Conservation (phyloP, 2,113 vertebrate genomes). For the Dasyornis broadbenti region DNA sequence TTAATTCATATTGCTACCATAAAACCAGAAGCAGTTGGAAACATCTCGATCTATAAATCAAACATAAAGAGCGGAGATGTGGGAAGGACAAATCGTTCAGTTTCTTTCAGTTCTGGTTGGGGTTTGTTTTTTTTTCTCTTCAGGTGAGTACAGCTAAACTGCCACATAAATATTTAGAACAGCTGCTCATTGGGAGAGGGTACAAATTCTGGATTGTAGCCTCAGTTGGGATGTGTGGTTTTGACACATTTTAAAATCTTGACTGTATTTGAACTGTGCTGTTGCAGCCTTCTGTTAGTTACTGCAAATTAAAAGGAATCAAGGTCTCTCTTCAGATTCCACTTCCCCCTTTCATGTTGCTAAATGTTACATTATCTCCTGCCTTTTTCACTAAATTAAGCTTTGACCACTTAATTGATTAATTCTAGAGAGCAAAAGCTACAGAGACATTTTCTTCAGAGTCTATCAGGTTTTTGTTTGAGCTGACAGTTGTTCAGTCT, state of each 20-base stretch:
- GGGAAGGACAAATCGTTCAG: neutral
- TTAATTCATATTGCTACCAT: neutral
- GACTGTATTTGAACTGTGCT: neutral
- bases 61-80: neutral
- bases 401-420: constrained; percentile 49
- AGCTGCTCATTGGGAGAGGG: neutral
- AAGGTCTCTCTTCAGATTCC: neutral
- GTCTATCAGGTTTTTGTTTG: constrained; percentile 6
- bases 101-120: neutral
- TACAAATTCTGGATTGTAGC: neutral
- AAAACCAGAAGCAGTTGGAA: neutral
- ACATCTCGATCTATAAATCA: neutral
- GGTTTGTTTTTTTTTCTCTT: neutral
- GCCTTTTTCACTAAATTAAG: constrained; percentile 6
- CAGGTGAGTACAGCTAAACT: neutral
- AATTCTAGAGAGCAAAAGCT: constrained; percentile 30
- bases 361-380: constrained; percentile 12
- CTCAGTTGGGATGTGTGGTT: neutral
- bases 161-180: neutral
- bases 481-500: constrained; percentile 29
- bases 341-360: neutral
- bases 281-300: constrained; percentile 9
- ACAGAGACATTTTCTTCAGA: constrained; percentile 1
- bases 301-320: constrained; percentile 12
- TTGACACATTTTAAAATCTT: neutral